phyloP scores from a whole-genome alignment of 2,888 invertebrate genomes.

The Resseliella maxima region DNA sequence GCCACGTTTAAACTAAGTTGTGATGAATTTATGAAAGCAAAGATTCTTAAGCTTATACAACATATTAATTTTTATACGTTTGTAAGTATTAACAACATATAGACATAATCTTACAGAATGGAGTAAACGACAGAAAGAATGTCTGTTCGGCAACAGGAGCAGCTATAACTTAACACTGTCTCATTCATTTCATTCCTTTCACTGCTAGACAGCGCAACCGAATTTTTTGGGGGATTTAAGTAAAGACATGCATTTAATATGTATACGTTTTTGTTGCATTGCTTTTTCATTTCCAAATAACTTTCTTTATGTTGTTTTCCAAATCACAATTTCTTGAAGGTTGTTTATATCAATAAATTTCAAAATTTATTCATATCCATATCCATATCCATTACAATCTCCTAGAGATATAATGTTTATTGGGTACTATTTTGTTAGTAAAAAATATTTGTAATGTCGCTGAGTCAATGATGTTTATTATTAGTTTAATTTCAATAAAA shows the following conservation, averaged over 20 bases:
- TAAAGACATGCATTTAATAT: neutral
- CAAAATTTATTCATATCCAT: too few relatives aligned
- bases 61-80: conserved; percentile 27
- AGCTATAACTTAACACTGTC: neutral
- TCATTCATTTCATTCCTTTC: neutral
- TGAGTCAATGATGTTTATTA: conserved; percentile 15
- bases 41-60: neutral
- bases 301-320: neutral
- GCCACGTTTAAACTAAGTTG: neutral
- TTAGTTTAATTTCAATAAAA: too few relatives aligned
- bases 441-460: too few relatives aligned
- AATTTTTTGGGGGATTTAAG: neutral
- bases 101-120: conserved; percentile 27
- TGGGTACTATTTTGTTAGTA: too few relatives aligned
- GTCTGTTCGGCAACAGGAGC: conserved; percentile 29
- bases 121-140: neutral
- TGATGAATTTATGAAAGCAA: neutral
- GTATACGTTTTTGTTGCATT: neutral
- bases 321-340: neutral
- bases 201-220: neutral
- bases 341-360: conserved; percentile 36
- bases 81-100: neutral
- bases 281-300: conserved; percentile 5
- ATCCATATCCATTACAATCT: too few relatives aligned
- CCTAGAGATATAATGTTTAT: too few relatives aligned